Evolutionary conservation across 2,797 vertebrate species (phyloP).

Genomic region (Malurus splendens): DNA sequence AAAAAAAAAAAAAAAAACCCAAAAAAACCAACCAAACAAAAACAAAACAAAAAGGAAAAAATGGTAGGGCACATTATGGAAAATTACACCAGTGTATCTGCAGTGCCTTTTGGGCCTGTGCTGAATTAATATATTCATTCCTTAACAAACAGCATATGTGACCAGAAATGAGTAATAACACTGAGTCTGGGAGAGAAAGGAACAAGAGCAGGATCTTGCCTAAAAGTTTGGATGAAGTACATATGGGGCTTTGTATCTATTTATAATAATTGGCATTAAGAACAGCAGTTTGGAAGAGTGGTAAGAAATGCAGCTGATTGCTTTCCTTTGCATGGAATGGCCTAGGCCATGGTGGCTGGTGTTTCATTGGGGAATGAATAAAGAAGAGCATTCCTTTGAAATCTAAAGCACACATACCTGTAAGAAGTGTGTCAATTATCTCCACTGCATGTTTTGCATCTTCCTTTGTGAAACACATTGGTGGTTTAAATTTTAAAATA

Average conservation of each 20-base stretch:
- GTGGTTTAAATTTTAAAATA: conserved; percentile 95
- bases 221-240: not conserved
- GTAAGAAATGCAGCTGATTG: not conserved
- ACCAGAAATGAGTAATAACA: not conserved
- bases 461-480: conserved; percentile 88
- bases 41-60: not conserved
- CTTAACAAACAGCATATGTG: not conserved
- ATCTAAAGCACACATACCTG: conserved; percentile 70
- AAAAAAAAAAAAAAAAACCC: not conserved
- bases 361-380: not conserved
- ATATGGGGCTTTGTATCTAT: not conserved
- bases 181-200: not conserved
- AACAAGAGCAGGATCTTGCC: not conserved
- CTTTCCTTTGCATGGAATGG: not conserved
- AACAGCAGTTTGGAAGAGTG: not conserved
- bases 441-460: conserved; percentile 82
- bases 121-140: not conserved
- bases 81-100: not conserved
- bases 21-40: too few species aligned
- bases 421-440: conserved; percentile 83
- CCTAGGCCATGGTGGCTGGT: not conserved
- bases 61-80: not conserved
- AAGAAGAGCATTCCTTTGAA: not conserved
- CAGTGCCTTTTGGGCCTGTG: not conserved
- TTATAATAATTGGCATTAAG: not conserved